Evolutionary conservation across 2,888 invertebrate species (phyloP), one percentile per base, ranked within the genome.

Genomic region (Coelinius sp.): DNA sequence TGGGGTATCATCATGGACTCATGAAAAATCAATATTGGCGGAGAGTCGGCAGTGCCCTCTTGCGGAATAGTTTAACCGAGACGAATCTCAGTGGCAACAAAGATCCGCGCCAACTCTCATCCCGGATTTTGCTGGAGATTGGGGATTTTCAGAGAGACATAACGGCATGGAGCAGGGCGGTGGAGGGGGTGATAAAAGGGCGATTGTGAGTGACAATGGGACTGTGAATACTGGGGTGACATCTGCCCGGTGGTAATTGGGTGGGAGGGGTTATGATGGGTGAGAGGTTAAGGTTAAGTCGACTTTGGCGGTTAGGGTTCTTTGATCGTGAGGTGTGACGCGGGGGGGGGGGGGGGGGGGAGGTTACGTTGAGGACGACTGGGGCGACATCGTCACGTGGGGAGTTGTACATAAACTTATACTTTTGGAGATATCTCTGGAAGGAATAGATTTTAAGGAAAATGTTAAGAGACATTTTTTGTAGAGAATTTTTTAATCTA

Each of bases 21-120:
- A n/a, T n/a, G 82, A 82, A 87, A 87, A 87, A 87, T 87, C 87
- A 87, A 87, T 87, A 87, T 85, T 79, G 79, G 81, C 79, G 82
- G 81, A 81, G 59, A 20, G n/a, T n/a, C 81, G 77, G 84, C 84
- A 85, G 84, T 82, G 35, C 59, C 85, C 84, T 82, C 81, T 79
- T 80, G 79, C 81, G 79, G 82, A 80, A 81, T 79, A 79, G 80
- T 80, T 79, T 78, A 81, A 80, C 80, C 80, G 82, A 82, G 82
- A 83, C 83, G 80, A 82, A 85, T 85, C 85, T 85, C 85, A 86
- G 85, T 72, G 85, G 82, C 81, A 82, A 82, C 81, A 83, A 85
- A 85, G 84, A 86, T 85, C 82, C 81, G 76, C 75, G 77, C 74
- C 74, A 75, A 78, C 76, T 77, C 74, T 63, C 24, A 24, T 41